phyloP scores from a whole-genome alignment of 2,113 vertebrate genomes.

The Agelaius tricolor region DNA sequence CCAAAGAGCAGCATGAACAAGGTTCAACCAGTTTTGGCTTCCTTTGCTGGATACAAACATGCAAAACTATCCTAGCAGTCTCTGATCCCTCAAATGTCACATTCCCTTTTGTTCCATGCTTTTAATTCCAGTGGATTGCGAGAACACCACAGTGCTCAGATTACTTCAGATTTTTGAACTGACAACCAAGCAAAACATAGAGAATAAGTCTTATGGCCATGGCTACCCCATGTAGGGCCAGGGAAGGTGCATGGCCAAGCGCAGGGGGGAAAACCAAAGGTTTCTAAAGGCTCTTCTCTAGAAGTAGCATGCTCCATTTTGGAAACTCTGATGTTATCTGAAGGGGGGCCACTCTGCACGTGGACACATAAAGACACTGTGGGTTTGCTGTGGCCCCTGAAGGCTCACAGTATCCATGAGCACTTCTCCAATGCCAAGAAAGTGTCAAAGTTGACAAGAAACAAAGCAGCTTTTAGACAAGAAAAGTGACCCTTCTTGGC shows the following conservation, averaged over 20 bases:
- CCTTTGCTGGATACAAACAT: neutral
- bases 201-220: neutral
- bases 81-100: neutral
- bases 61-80: neutral
- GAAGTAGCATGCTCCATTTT: neutral
- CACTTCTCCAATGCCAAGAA: neutral
- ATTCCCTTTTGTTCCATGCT: neutral
- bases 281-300: neutral
- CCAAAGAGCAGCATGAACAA: neutral
- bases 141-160: neutral
- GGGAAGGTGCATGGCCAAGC: neutral
- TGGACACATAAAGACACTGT: rapidly evolving
- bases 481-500: neutral
- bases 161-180: neutral
- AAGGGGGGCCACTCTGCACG: rapidly evolving
- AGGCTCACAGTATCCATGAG: rapidly evolving
- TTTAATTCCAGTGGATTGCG: neutral
- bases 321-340: neutral
- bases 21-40: neutral
- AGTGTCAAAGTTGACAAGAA: neutral
- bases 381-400: neutral
- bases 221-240: neutral
- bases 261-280: neutral
- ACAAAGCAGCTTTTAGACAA: neutral
- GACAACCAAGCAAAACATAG: neutral